Evolutionary conservation across 2,888 invertebrate species (phyloP).

Genomic region (Hoplodrina blanda): DNA sequence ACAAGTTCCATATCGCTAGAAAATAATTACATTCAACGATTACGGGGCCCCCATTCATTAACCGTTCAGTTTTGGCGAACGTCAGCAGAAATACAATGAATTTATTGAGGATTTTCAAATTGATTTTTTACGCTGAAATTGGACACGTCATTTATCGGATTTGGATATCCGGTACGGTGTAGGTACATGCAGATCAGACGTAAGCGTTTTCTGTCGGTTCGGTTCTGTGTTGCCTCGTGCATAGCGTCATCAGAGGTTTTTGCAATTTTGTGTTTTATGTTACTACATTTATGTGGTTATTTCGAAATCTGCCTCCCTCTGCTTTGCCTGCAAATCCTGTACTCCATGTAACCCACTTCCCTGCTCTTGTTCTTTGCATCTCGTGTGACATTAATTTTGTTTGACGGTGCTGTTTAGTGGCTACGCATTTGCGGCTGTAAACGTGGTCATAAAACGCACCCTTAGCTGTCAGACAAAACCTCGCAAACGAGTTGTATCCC

Average conservation of each 20-base stretch:
- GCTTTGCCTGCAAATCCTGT: no score
- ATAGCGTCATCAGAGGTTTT: no score
- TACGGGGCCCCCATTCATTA: conserved; percentile 39
- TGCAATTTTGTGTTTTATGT: background rate
- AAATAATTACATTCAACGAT: conserved; percentile 42
- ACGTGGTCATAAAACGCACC: no score
- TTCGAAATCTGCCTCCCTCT: no score
- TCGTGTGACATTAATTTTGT: no score
- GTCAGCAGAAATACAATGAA: conserved; percentile 35
- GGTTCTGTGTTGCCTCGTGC: background rate
- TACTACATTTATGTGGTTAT: no score
- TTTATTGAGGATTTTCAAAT: conserved; percentile 26
- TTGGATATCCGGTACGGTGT: conserved; percentile 35
- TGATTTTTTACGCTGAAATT: conserved; percentile 43
- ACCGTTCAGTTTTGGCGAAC: conserved; percentile 19
- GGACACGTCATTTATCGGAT: conserved; percentile 46
- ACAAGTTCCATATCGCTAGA: conserved; percentile 40
- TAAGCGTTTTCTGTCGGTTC: background rate
- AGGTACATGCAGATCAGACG: background rate
- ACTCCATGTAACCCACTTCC: no score
- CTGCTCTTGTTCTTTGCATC: no score
- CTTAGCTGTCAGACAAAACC: no score
- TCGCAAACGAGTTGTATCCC: no score
- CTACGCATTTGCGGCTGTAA: no score
- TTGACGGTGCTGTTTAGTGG: no score